These are phyloP conservation scores for Dorcus parallelipipedus DNA, from an alignment of 2,888 invertebrate species.

Conservation along the genomic window DNA sequence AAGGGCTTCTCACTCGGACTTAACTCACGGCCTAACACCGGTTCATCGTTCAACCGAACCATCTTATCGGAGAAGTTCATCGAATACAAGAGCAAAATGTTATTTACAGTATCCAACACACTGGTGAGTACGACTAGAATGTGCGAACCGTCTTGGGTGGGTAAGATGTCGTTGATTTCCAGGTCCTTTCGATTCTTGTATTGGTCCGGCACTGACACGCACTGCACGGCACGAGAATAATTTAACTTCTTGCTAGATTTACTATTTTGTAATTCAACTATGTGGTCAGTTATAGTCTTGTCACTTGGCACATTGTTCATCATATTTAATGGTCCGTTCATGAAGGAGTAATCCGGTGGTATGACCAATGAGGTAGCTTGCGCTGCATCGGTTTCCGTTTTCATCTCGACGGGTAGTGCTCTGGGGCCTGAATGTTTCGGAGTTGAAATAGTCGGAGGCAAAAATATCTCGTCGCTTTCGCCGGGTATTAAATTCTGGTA, in stretches of 20 bases:
- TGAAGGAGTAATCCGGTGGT: constrained; percentile 34
- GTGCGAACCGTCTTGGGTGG: constrained; percentile 67
- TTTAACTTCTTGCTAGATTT: constrained; percentile 42
- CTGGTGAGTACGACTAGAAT: constrained; percentile 58
- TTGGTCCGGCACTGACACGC: constrained; percentile 54
- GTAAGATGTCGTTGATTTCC: constrained; percentile 61
- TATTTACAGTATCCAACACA: constrained; percentile 33
- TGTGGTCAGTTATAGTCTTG: constrained; percentile 48
- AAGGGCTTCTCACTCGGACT: constrained; percentile 64
- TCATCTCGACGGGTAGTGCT: constrained; percentile 38
- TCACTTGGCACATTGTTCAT: constrained; percentile 20
- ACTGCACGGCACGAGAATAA: constrained; percentile 55
- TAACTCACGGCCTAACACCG: constrained; percentile 60
- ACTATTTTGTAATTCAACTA: constrained; percentile 44
- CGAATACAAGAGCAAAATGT: constrained; percentile 57
- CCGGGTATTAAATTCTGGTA: constrained; percentile 48
- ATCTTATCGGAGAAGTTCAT: constrained; percentile 52
- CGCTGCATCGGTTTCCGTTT: constrained; percentile 40
- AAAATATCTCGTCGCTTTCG: constrained; percentile 46
- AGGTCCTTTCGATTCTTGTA: constrained; percentile 53
- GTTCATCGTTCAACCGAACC: constrained; percentile 57
- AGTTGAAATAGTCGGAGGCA: constrained; percentile 36
- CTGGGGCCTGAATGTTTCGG: constrained; percentile 41
- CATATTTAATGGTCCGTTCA: constrained; percentile 34
- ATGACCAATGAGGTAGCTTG: constrained; percentile 35